Base-by-base conservation (phyloP, 2,113 vertebrate genomes). In the Catharus bicknelli region DNA sequence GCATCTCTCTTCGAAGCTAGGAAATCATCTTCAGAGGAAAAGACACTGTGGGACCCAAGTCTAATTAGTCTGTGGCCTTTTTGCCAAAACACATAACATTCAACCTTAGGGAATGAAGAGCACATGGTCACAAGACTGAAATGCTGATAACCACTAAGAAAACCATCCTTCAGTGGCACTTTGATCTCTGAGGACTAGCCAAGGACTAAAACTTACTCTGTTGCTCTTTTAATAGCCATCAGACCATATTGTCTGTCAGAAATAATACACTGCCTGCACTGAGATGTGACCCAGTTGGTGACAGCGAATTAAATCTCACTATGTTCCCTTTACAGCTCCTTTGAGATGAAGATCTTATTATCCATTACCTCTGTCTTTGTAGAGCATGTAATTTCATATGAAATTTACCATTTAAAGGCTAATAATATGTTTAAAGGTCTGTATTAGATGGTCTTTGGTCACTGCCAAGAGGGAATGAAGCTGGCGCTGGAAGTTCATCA, bases 211-310 rank as follows among this genome's bases (percentile, higher is more conserved):
- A 75, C 32, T 81, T 68, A 26, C 16, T 57, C 74, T 66, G 13
- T 50, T 92, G 57, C 69, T 88, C 80, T 87, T 90, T 88, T 84
- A 81, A 86, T 61, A 82, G 57, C 80, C 66, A 50, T 55, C 66
- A 84, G 86, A 82, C 48, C 84, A 69, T 75, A 86, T 9, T 83
- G 63, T 55, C 76, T 95, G 83, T 81, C 90, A 96, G 86, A 81
- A 94, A 59, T 53, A 80, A 88, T 77, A 63, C 51, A 36, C 57
- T 43, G 19, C 66, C 82, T 69, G 70, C 36, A 15, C 76, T 45
- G 64, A 92, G 90, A 88, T 53, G 53, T 94, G 92, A 94, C 83
- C 90, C 62, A 67, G 13, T 75, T 70, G 86, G 64, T 92, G 73
- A 67, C 83, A 90, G 75, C 0, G 0, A 93, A 95, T 86, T 86